Percentiles rank a stretch among this genome's conserved stretches.
These are phyloP conservation scores for Drusus annulatus DNA, from an alignment of 1,140 invertebrate genomes.

Conservation along the genomic window DNA sequence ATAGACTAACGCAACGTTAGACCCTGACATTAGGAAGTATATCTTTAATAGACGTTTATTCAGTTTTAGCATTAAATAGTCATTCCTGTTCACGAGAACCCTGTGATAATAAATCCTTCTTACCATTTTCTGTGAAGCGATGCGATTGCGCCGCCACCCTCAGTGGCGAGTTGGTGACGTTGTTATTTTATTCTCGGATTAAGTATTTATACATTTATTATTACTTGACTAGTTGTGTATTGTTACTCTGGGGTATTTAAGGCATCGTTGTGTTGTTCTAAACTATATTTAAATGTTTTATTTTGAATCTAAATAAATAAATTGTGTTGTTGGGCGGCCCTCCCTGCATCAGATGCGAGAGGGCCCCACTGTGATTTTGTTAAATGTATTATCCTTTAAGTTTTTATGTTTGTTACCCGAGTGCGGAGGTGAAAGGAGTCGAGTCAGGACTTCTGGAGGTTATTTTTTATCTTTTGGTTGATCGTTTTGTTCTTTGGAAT, in stretches of 20 bases:
- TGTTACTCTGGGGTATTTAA: not conserved
- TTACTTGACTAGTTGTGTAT: not conserved
- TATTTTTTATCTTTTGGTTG: not conserved
- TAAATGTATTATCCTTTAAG: not conserved
- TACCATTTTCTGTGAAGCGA: slow-evolving; percentile 35
- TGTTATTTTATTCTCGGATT: slow-evolving; percentile 19
- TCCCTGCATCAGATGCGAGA: not conserved
- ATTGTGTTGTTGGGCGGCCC: not conserved
- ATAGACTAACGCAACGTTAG: not conserved
- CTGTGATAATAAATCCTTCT: slow-evolving; percentile 43
- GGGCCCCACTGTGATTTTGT: not conserved
- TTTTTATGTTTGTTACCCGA: slow-evolving; percentile 4
- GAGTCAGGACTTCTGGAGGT: not conserved
- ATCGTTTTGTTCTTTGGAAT: not conserved
- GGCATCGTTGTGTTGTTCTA: slow-evolving; percentile 27
- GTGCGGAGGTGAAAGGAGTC: not conserved
- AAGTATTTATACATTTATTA: slow-evolving; percentile 21
- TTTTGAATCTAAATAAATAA: slow-evolving; percentile 5
- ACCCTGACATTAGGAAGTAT: slow-evolving; percentile 6
- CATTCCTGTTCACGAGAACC: slow-evolving; percentile 45
- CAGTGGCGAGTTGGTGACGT: not conserved
- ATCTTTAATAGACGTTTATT: no score
- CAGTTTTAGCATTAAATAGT: slow-evolving; percentile 39
- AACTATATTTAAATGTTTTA: slow-evolving; percentile 18
- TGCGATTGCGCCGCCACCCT: not conserved